Evolutionary conservation across 2,888 invertebrate genomes (phyloP).

Genomic region (Lysandra bellargus): DNA sequence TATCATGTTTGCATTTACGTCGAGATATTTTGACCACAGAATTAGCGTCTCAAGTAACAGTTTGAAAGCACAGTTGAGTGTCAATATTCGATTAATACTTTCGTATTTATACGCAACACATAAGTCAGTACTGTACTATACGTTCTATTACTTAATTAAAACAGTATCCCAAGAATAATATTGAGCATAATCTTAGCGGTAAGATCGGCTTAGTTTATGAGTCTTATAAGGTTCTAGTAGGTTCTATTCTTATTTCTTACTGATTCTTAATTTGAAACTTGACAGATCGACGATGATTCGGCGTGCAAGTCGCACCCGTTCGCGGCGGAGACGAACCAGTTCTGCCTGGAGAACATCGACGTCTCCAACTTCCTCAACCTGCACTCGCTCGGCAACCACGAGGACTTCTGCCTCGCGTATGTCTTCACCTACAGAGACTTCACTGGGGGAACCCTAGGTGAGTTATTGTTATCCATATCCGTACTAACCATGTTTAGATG

Average conservation of each 20-base stretch:
- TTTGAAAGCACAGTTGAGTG: too few species aligned
- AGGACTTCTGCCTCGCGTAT: conserved; percentile 99
- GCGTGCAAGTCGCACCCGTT: conserved; percentile 81
- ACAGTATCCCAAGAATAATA: too few species aligned
- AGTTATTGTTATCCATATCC: not conserved
- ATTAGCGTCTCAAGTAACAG: too few species aligned
- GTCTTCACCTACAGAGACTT: conserved; percentile 99
- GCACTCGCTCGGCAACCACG: conserved; percentile 97
- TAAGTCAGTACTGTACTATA: not conserved
- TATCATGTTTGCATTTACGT: too few species aligned
- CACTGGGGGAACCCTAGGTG: conserved; percentile 94
- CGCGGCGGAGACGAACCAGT: conserved; percentile 87
- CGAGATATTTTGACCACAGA: too few species aligned
- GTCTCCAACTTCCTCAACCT: conserved; percentile 99
- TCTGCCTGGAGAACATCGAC: conserved; percentile 98
- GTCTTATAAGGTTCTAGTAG: too few species aligned
- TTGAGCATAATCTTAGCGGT: too few species aligned
- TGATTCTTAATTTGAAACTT: conserved; percentile 39
- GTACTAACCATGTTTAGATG: too few species aligned
- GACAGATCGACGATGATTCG: conserved; percentile 95
- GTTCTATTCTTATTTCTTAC: conserved; percentile 26
- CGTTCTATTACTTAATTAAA: too few species aligned
- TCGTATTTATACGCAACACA: too few species aligned
- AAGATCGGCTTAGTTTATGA: too few species aligned
- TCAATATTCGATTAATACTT: too few species aligned